Evolutionary conservation across 2,888 invertebrate genomes (phyloP), one percentile per base, ranked within the genome.

Genomic region (Litoditis marina): DNA sequence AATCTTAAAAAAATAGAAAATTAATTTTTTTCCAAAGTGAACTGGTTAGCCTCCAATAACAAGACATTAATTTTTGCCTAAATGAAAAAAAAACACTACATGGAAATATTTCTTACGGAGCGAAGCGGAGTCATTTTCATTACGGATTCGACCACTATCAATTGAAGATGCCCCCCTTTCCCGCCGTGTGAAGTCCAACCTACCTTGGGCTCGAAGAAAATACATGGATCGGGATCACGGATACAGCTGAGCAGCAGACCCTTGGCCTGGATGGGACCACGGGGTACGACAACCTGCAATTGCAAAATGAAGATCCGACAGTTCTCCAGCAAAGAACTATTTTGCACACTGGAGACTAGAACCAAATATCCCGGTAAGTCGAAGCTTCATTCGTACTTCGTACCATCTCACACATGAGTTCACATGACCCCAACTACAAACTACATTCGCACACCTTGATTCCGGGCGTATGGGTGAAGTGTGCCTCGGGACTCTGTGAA

Each of bases 401-500:
- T n/a, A 39, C 16, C 34, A 39, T 39, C 1, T 19, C 16, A 59
- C 46, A 63, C 63, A 42, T 25, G 2, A 31, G 11, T 16, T 19
- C 44, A 27, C 51, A 53, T 8, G 22, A 34, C 28, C 16, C 19
- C 7, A 25, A 42, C 11, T 47, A n/a, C n/a, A n/a, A n/a, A n/a
- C n/a, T n/a, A n/a, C n/a, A n/a, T n/a, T n/a, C n/a, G n/a, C 51
- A 1, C 27, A 91, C 92, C 88, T 91, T 91, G 0, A 94, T 85
- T 25, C 94, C 94, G 0, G 98, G 92, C 0, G 91, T 90, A 82
- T 99, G 98, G 0, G 94, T 91, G 85, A 98, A 98, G 86, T 91
- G 93, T 0, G 92, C 92, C 86, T 98, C 98, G 0, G 94, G 94
- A 83, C 92, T 92, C 86, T 98, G 98, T 4, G 96, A 96, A 86